These are phyloP conservation scores for Meleagris gallopavo DNA, from an alignment of 2,113 vertebrate genomes.

Conservation along the genomic window DNA sequence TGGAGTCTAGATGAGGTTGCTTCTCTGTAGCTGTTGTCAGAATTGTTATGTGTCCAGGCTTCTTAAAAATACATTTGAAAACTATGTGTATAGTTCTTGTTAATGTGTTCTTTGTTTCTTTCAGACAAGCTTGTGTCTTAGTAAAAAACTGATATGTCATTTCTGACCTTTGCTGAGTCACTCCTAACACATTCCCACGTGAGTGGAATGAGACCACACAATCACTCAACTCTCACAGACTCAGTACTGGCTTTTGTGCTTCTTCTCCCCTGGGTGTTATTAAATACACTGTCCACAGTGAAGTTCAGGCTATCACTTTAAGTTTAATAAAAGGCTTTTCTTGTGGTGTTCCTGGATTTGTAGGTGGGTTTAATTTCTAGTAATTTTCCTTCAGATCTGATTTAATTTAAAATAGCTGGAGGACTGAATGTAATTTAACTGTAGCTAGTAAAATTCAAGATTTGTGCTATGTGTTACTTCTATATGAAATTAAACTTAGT, in stretches of 20 bases:
- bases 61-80: not conserved
- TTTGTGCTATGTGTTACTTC: not conserved
- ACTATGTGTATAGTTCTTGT: not conserved
- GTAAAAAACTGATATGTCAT: not conserved
- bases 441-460: not conserved
- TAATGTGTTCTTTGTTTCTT: not conserved
- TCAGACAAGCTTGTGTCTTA: not conserved
- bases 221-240: not conserved
- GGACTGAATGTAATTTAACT: not conserved
- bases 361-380: not conserved
- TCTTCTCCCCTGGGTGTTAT: not conserved
- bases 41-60: not conserved
- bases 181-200: not conserved
- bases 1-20: not conserved
- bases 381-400: not conserved
- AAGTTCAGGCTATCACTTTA: not conserved
- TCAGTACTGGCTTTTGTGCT: not conserved
- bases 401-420: constrained; percentile 20
- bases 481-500: constrained; percentile 1
- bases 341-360: not conserved
- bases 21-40: not conserved
- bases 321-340: not conserved
- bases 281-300: not conserved
- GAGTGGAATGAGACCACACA: not conserved
- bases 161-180: not conserved